Evolutionary conservation across 1,140 invertebrate species (phyloP).

Genomic region (Drosophila ficusphila): DNA sequence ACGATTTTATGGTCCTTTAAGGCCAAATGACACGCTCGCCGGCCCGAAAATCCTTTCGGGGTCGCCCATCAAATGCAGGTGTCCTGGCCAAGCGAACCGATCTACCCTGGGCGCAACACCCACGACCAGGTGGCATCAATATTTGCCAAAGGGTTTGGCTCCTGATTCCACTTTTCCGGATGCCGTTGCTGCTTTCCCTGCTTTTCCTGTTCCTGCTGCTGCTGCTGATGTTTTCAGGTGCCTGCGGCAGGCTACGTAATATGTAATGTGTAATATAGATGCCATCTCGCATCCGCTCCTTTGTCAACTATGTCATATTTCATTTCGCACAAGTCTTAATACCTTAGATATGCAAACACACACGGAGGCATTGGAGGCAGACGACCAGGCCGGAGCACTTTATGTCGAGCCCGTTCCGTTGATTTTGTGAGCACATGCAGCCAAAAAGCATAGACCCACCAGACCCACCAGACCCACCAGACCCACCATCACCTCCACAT

Average conservation of each 20-base stretch:
- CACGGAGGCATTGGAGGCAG: not conserved
- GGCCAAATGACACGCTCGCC: constrained; percentile 12
- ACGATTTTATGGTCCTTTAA: constrained; percentile 9
- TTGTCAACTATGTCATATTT: constrained; percentile 80
- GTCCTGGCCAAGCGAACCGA: constrained; percentile 2
- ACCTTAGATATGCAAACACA: constrained; percentile 58
- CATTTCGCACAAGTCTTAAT: constrained; percentile 74
- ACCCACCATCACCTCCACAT: not conserved
- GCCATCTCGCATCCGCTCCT: constrained; percentile 59
- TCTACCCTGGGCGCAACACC: constrained; percentile 6
- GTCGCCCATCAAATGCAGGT: constrained; percentile 19
- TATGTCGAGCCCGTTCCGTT: constrained; percentile 70
- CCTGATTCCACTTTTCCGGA: constrained; percentile 5
- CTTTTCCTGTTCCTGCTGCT: too few relatives aligned
- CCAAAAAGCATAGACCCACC: too few relatives aligned
- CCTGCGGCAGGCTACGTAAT: constrained; percentile 26
- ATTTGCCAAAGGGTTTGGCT: constrained; percentile 47
- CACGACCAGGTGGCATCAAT: constrained; percentile 38
- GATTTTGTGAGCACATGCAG: constrained; percentile 49
- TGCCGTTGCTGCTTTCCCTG: not conserved
- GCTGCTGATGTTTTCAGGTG: constrained; percentile 3
- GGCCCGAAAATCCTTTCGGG: constrained; percentile 1
- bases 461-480: too few relatives aligned
- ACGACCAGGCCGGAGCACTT: constrained; percentile 51
- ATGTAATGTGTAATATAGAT: constrained; percentile 59